Percentiles rank a stretch among this genome's conserved stretches.
Evolutionary conservation across 1,140 invertebrate species (phyloP).

Genomic region (Achatina immaculata): DNA sequence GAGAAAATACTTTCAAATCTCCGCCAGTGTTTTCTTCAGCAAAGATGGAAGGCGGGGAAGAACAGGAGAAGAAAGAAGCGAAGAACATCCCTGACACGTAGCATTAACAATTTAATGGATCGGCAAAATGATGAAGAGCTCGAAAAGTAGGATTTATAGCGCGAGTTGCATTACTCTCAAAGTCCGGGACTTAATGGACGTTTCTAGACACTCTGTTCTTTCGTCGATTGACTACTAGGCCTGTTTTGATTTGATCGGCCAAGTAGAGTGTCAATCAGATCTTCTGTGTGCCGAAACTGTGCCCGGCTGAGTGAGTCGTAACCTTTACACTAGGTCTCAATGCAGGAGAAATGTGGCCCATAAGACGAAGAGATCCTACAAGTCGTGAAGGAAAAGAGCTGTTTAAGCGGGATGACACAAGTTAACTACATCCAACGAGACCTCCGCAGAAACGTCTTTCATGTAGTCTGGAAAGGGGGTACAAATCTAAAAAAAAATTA

Average conservation of each 20-base stretch:
- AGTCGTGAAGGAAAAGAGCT: too few relatives aligned
- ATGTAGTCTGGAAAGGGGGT: too few relatives aligned
- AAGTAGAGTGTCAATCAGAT: neutral
- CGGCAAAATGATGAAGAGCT: constrained; percentile 1
- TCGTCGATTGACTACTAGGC: neutral
- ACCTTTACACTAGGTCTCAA: too few relatives aligned
- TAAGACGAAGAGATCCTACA: too few relatives aligned
- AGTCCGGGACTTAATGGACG: neutral
- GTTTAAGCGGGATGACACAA: too few relatives aligned
- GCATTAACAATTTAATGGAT: constrained; percentile 17
- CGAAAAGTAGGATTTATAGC: neutral
- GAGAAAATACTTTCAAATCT: neutral
- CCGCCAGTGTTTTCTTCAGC: neutral
- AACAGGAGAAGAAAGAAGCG: neutral
- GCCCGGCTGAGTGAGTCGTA: too few relatives aligned
- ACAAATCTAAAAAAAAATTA: too few relatives aligned
- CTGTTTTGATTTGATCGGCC: neutral
- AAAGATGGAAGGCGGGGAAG: neutral
- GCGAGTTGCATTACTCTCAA: neutral
- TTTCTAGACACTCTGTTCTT: neutral
- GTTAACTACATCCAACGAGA: too few relatives aligned
- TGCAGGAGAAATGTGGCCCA: too few relatives aligned
- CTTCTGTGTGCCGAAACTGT: neutral
- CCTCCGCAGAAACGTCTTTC: too few relatives aligned
- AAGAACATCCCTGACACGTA: neutral